Base-by-base conservation (phyloP, 2,888 invertebrate species). In the Eubasilissa splendida region DNA sequence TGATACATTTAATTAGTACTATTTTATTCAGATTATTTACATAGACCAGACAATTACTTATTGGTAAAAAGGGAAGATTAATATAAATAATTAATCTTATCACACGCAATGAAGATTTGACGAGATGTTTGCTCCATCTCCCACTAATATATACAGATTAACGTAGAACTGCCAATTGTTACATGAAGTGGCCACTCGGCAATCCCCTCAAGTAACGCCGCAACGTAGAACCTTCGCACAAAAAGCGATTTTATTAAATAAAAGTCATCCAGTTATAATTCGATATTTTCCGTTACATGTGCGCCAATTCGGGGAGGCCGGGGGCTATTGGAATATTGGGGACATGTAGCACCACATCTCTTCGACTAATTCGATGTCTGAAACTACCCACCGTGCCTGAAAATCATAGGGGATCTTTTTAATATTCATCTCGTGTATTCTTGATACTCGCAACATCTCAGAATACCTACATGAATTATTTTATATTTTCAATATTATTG, bases 191-290 rank as follows among this genome's bases (percentile, higher is more conserved):
- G 22, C 76, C n/a, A 66, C 31, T 65, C 54, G 14, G 52, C 42
- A 54, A 22, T 1, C 22, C 22, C 22, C 22, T 22, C 22, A 22
- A 22, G 22, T 22, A 22, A 22, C 22, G 22, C 22, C 22, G 22
- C 22, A 22, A 22, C 22, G 22, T 22, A 53, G 12, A 12, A 33
- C 71, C 33, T 56, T 31, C 54, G 54, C 56, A 54, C 71, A 70
- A 80, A 80, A 76, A 50, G 70, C 59, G 65, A 65, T 22, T 59
- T 82, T 80, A 82, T 82, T 82, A 59, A 81, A 83, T 81, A 81
- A 83, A 81, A 79, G 76, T 80, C 79, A 76, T 79, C 77, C 75
- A 74, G 76, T 11, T 56, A 83, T 83, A 83, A 83, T 77, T 83
- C 79, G 76, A 83, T 83, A 79, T 80, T 78, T 80, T 77, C 70